phyloP scores from a whole-genome alignment of 2,113 vertebrate genomes.

The Pelobates fuscus region DNA sequence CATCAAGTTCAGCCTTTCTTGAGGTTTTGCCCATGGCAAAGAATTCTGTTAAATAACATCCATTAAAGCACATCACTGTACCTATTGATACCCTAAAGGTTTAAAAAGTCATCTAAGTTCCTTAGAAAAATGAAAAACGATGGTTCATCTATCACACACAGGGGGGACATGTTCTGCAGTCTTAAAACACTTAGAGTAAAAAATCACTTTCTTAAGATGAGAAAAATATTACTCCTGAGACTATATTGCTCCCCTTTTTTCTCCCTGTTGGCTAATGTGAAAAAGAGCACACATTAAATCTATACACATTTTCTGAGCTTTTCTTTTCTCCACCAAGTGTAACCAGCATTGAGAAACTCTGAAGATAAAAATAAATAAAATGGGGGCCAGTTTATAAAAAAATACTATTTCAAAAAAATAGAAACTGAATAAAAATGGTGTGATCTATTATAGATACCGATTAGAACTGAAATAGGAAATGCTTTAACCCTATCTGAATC shows the following conservation, averaged over 20 bases:
- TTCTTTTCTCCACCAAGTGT: background rate
- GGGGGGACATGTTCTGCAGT: slow-evolving; percentile 37
- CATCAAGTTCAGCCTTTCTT: slow-evolving; percentile 44
- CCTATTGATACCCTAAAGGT: slow-evolving; percentile 50
- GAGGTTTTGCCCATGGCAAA: slow-evolving; percentile 48
- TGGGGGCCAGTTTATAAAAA: too few species aligned
- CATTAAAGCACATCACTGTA: slow-evolving; percentile 50
- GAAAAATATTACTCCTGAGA: slow-evolving; percentile 36
- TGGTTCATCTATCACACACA: slow-evolving; percentile 45
- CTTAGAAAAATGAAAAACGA: slow-evolving; percentile 41
- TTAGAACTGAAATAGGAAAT: too few species aligned
- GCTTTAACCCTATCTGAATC: too few species aligned
- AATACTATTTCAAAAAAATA: too few species aligned
- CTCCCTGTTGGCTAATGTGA: slow-evolving; percentile 23
- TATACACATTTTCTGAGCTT: slow-evolving; percentile 4
- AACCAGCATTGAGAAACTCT: too few species aligned
- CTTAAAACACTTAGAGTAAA: slow-evolving; percentile 48
- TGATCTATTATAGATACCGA: too few species aligned
- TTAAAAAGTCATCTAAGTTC: slow-evolving; percentile 47
- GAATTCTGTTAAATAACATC: slow-evolving; percentile 49
- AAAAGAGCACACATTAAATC: slow-evolving; percentile 33
- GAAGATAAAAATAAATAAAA: too few species aligned
- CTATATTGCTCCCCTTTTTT: slow-evolving; percentile 16
- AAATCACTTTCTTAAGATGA: slow-evolving; percentile 46
- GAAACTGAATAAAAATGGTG: too few species aligned